Evolutionary conservation across 2,888 invertebrate species (phyloP), one percentile per base, ranked within the genome.

Genomic region (Brachypterus glaber): DNA sequence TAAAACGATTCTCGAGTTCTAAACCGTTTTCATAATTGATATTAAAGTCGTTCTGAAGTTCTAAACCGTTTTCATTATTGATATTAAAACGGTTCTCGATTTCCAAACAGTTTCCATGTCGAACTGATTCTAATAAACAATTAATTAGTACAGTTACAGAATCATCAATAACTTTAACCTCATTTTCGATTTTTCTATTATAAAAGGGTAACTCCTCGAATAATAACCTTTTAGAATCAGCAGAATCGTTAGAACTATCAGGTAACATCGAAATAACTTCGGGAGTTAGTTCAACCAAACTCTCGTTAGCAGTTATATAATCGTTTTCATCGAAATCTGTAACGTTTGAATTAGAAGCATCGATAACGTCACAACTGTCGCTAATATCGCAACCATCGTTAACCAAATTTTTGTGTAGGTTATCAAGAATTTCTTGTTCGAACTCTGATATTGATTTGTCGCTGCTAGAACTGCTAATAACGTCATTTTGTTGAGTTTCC

Each of bases 361-460:
- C 33, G 8, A 7, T 4, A 7, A 9, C 9, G 32, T 15, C 8
- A 15, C 17, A 5, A 15, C 25, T 38, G 16, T 38, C 32, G 21
- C 33, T 24, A 2, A 33, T 33, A 27, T n/a, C 12, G 1, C 4
- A 5, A 5, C 37, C 35, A 35, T 52, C 48, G 2, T 17, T 21
- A 1, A 55, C 25, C 30, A 56, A 44, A 31, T 48, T 50, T 16
- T 48, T 33, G 30, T 50, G 43, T 44, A 54, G 38, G 21, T 51
- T 47, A n/a, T 40, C 30, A 35, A 54, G 40, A 40, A 52, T 45
- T 17, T 49, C 17, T 32, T 43, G 43, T 38, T 57, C 55, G 35
- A 50, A 52, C 12, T 5, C 7, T n/a, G n/a, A n/a, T n/a, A n/a
- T n/a, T n/a, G n/a, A n/a, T n/a, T n/a, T n/a, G n/a, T n/a, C n/a